Conservation (phyloP, 2,797 vertebrate genomes). For the Myotis planiceps region DNA sequence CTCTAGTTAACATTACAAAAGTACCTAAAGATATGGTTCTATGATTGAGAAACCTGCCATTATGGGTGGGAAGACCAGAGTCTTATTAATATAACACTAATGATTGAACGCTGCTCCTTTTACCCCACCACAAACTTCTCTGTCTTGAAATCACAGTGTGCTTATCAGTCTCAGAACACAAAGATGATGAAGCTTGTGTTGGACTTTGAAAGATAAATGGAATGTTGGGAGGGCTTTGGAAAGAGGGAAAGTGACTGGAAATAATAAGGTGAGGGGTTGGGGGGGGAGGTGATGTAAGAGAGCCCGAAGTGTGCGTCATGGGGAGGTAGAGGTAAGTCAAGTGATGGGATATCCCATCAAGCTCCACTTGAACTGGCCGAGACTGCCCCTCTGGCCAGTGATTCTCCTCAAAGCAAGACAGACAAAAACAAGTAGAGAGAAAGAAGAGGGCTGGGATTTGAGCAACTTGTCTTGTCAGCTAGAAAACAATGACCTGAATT, state of each 20-base stretch:
- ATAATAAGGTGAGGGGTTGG: background rate
- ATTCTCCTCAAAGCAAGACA: background rate
- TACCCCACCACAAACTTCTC: background rate
- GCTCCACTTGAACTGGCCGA: background rate
- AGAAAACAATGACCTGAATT: conserved; percentile 33
- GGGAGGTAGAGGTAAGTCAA: background rate
- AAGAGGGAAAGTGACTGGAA: background rate
- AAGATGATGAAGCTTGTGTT: background rate
- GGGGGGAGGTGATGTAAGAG: background rate
- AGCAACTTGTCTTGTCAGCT: background rate
- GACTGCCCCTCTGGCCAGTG: background rate
- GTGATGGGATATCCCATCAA: background rate
- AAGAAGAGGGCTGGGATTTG: background rate
- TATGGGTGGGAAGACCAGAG: background rate
- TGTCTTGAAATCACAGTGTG: background rate
- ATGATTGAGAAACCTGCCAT: background rate
- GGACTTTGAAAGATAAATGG: background rate
- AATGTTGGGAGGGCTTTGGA: background rate
- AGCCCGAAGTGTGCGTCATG: background rate
- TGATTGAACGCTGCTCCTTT: background rate
- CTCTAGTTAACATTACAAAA: background rate
- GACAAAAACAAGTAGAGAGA: background rate
- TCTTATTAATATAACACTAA: background rate
- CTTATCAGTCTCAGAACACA: background rate
- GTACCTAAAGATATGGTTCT: background rate